Evolutionary conservation across 1,140 invertebrate species (phyloP), one percentile per base, ranked within the genome.

Genomic region (Archegozetes longisetosus): DNA sequence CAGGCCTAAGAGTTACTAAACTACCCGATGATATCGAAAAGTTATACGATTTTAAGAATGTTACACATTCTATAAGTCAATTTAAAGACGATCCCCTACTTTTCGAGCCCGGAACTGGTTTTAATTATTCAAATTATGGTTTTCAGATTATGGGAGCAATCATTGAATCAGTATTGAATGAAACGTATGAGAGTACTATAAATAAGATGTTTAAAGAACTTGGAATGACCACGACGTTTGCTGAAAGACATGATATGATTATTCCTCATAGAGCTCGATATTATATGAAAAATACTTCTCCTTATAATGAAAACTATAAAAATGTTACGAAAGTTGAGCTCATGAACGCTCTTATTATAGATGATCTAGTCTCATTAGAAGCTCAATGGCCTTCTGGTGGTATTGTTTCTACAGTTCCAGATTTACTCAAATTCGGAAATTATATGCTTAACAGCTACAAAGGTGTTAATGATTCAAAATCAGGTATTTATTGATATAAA

Each of bases 111-210:
- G 54, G 54, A 27, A 27, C 25, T 9, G 29, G n/a, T 6, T 55
- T 47, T 54, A 56, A 54, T 17, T 55, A 55, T 54, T 55, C 54
- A 51, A 55, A 55, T n/a, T 55, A 53, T 55, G 54, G 54, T 14
- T 55, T 6, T 6, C 27, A 51, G n/a, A 9, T 56, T 6, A 17
- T 55, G 22, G 54, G 54, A 4, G 54, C 54, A 9, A n/a, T 55
- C 54, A 55, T 55, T 53, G 54, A 55, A 48, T 22, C 27, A 13
- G 24, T 55, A 6, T 47, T 20, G 6, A 20, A 20, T 23, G 20
- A 55, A 26, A 23, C 6, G 6, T 55, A 47, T 56, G 13, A 22
- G 6, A n/a, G 24, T 14, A 26, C 50, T 55, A 55, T 55, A 26
- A 56, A 27, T 26, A 54, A 56, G 20, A 47, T 55, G 4, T 6